Conservation (phyloP, 2,888 invertebrate species). For the Dinocampus coccinellae region DNA sequence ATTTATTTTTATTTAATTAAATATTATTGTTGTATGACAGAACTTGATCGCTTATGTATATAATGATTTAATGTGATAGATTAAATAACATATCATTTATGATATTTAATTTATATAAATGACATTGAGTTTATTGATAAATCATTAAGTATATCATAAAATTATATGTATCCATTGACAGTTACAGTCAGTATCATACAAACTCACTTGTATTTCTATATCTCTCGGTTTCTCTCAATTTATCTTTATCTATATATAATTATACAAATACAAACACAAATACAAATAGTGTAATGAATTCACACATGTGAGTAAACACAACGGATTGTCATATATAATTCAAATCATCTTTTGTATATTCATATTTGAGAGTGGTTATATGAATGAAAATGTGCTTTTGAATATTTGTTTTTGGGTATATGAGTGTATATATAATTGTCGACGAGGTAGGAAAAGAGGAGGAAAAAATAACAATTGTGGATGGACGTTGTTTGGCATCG, state of each 20-base stretch:
- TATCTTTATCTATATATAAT: conserved; percentile 42
- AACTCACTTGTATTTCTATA: too few species aligned
- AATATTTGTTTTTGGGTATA: conserved; percentile 23
- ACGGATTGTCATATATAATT: conserved; percentile 57
- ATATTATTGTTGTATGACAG: too few species aligned
- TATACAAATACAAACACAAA: not conserved
- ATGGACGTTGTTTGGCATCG: conserved; percentile 30
- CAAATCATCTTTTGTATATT: conserved; percentile 50
- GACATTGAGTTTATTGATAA: not conserved
- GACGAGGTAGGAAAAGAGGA: not conserved
- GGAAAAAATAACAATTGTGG: conserved; percentile 20
- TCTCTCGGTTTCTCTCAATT: too few species aligned
- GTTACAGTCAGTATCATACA: too few species aligned
- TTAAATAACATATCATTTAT: too few species aligned
- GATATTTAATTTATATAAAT: not conserved
- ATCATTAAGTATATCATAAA: not conserved
- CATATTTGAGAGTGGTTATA: conserved; percentile 17
- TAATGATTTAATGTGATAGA: too few species aligned
- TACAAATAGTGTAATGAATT: conserved; percentile 50
- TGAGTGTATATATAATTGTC: not conserved
- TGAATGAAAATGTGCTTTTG: conserved; percentile 45
- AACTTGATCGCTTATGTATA: too few species aligned
- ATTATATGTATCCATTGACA: not conserved
- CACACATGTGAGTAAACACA: conserved; percentile 54
- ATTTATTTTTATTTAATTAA: too few species aligned